A percentile compares a stretch with the other conserved stretches of the same genome.
Evolutionary conservation across 1,140 invertebrate genomes (phyloP).

Genomic region (Nasonia giraulti): DNA sequence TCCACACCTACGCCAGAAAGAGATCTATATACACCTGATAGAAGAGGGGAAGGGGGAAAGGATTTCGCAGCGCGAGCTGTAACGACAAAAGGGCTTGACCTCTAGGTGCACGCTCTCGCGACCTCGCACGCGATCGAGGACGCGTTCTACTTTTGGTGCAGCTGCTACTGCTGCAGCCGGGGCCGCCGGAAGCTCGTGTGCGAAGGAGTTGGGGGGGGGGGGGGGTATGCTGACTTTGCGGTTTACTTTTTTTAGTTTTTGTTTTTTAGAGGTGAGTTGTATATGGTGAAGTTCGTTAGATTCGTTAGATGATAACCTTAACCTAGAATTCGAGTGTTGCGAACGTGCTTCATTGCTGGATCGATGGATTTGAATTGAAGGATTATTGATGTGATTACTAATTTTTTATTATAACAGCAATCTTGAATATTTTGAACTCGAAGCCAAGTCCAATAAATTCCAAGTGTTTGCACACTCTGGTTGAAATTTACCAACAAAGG

Average conservation of each 20-base stretch:
- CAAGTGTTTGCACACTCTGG: too few species aligned
- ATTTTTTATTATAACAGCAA: too few species aligned
- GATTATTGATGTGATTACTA: too few species aligned
- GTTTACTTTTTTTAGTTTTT: background rate
- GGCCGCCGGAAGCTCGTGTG: background rate
- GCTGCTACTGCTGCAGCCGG: background rate
- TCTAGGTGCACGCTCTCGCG: slow-evolving; percentile 4
- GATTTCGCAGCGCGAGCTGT: background rate
- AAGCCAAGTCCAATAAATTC: too few species aligned
- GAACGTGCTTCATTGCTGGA: too few species aligned
- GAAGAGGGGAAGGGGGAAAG: background rate
- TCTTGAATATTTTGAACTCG: too few species aligned
- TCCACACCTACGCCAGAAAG: too few species aligned
- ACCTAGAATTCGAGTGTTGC: too few species aligned
- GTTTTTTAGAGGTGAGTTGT: background rate
- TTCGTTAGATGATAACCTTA: too few species aligned
- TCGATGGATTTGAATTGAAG: too few species aligned
- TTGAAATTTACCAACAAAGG: too few species aligned
- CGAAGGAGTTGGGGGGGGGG: background rate
- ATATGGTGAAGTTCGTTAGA: too few species aligned
- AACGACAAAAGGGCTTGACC: slow-evolving; percentile 33
- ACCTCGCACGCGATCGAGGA: slow-evolving; percentile 7
- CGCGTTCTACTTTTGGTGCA: slow-evolving; percentile 8
- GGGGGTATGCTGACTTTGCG: background rate
- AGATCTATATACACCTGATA: background rate